Evolutionary conservation across 2,888 invertebrate species (phyloP).

Genomic region (Orthosia gothica): DNA sequence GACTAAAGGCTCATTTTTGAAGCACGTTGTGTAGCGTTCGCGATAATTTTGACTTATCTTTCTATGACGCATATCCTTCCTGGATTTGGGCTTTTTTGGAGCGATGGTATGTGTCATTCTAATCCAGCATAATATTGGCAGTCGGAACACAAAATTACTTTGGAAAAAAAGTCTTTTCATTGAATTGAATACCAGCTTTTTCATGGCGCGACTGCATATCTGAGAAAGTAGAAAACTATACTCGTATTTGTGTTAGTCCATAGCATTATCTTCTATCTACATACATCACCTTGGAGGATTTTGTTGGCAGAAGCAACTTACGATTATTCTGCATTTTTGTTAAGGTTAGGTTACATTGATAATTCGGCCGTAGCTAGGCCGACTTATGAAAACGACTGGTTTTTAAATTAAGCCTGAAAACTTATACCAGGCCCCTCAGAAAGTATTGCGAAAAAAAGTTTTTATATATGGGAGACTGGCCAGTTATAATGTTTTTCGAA

Average conservation of each 20-base stretch:
- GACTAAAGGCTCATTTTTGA: neutral
- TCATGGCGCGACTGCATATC: no score
- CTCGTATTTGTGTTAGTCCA: neutral
- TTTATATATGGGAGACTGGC: no score
- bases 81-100: slow-evolving; percentile 2
- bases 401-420: neutral
- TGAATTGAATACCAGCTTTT: no score
- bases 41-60: slow-evolving; percentile 31
- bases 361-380: neutral
- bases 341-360: neutral
- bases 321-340: neutral
- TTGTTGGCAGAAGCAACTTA: no score
- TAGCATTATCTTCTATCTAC: neutral
- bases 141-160: neutral
- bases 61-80: slow-evolving; percentile 36
- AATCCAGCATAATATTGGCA: neutral
- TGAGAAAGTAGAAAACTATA: neutral
- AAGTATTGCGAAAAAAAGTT: no score
- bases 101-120: neutral
- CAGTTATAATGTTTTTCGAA: no score
- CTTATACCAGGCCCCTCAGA: no score
- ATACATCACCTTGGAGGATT: slow-evolving; percentile 4
- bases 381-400: neutral
- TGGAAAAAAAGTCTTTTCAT: no score
- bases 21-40: neutral